phyloP scores from a whole-genome alignment of 2,888 invertebrate genomes.

The Neoascia interrupta region DNA sequence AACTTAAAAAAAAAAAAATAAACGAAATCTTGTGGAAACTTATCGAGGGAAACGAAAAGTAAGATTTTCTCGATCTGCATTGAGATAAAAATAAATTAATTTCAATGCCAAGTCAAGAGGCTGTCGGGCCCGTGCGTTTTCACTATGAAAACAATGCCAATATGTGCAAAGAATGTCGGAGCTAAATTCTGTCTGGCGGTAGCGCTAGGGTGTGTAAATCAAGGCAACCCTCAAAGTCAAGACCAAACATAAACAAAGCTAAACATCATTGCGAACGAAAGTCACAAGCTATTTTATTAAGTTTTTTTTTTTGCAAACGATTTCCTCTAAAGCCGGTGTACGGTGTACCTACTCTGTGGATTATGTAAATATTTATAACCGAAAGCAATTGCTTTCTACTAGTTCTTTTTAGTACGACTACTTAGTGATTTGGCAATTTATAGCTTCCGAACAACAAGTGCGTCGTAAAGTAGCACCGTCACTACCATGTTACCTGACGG shows the following conservation, averaged over 20 bases:
- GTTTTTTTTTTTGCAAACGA: not conserved
- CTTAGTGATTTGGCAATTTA: conserved; percentile 19
- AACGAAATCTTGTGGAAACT: not conserved
- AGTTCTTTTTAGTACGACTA: conserved; percentile 1
- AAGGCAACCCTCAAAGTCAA: conserved; percentile 13
- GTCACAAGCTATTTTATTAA: not conserved
- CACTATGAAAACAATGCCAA: conserved; percentile 16
- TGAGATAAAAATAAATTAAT: conserved; percentile 26
- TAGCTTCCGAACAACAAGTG: conserved; percentile 32
- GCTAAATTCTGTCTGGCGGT: not conserved
- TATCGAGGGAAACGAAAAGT: conserved; percentile 18
- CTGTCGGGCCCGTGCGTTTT: conserved; percentile 1
- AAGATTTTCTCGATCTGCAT: conserved; percentile 23
- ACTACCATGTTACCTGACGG: conserved; percentile 1
- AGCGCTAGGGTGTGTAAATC: not conserved
- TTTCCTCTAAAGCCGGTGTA: not conserved
- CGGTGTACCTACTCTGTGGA: not conserved
- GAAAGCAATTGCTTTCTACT: conserved; percentile 13
- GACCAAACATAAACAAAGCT: conserved; percentile 4
- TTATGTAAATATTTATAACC: conserved; percentile 37
- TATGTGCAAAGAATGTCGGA: not conserved
- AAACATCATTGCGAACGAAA: no score
- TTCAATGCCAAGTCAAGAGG: conserved; percentile 24
- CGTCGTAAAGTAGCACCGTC: not conserved
- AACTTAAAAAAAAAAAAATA: not conserved